Evolutionary conservation across 2,113 vertebrate species (phyloP).

Genomic region (Cisticola juncidis): DNA sequence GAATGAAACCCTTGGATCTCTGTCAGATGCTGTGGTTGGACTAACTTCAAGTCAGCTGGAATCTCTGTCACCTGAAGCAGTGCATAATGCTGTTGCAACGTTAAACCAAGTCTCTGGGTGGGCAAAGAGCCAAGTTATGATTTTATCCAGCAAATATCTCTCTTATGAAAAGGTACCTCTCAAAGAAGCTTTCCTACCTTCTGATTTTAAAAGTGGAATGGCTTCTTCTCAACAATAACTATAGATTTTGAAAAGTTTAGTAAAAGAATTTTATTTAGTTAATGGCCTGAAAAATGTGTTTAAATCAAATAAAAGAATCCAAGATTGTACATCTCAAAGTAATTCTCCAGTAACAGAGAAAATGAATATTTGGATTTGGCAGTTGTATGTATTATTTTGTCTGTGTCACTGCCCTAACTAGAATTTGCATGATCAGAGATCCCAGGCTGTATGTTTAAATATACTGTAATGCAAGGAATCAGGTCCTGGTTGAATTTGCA

Average conservation of each 20-base stretch:
- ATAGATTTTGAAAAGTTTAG: not conserved
- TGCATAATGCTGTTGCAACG: slow-evolving; percentile 73
- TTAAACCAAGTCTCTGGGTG: slow-evolving; percentile 80
- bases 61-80: slow-evolving; percentile 75
- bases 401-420: not conserved
- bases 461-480: not conserved
- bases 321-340: not conserved
- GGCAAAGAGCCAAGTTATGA: slow-evolving; percentile 75
- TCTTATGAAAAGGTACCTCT: slow-evolving; percentile 76
- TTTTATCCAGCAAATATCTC: slow-evolving; percentile 79
- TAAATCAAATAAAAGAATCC: not conserved
- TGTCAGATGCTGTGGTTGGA: slow-evolving; percentile 78
- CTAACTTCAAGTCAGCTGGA: slow-evolving; percentile 75
- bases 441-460: not conserved
- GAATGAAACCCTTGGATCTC: slow-evolving; percentile 77
- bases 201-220: not conserved
- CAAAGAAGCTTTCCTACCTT: not conserved
- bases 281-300: not conserved
- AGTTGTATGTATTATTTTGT: not conserved
- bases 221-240: not conserved
- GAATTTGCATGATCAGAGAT: not conserved
- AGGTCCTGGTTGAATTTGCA: not conserved
- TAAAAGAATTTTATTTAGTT: not conserved
- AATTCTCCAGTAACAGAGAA: not conserved
- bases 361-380: not conserved